These are phyloP conservation scores for Bergia puertoricense DNA, from an alignment of 92 coral and sea anemone species.

Conservation along the genomic window DNA sequence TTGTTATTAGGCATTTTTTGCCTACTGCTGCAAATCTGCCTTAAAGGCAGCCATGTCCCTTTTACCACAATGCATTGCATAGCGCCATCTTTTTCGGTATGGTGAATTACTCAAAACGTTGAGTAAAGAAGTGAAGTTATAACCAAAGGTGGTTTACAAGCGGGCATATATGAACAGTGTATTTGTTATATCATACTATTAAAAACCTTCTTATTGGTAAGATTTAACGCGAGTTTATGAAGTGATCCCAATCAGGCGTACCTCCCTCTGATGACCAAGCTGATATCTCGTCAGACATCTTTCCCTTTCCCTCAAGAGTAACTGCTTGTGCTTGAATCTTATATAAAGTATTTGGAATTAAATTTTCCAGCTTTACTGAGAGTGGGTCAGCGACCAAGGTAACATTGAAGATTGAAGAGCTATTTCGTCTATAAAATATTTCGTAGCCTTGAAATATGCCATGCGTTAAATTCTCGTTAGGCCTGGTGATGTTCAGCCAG, in stretches of 20 bases:
- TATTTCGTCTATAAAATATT: not conserved
- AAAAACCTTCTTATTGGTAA: too few relatives aligned
- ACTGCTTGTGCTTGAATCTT: not conserved
- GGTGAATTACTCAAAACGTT: too few relatives aligned
- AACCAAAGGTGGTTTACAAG: too few relatives aligned
- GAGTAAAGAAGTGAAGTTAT: too few relatives aligned
- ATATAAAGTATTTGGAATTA: not conserved
- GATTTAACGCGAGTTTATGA: too few relatives aligned
- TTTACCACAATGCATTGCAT: too few relatives aligned
- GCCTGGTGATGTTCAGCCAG: not conserved
- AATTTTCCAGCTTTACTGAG: not conserved
- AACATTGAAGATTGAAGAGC: not conserved
- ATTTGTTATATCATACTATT: too few relatives aligned
- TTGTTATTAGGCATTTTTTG: too few relatives aligned
- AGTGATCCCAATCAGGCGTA: not conserved
- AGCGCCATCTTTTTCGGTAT: too few relatives aligned
- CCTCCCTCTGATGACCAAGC: not conserved
- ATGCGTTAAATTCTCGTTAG: not conserved
- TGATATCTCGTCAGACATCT: conserved; percentile 19
- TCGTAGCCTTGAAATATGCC: conserved; percentile 24
- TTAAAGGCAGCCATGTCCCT: too few relatives aligned
- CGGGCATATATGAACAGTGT: too few relatives aligned
- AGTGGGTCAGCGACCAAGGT: not conserved
- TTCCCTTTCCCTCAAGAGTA: conserved; percentile 22
- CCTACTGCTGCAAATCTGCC: too few relatives aligned